Evolutionary conservation across 1,140 invertebrate genomes (phyloP).

Genomic region (Paraescarpia echinospica): DNA sequence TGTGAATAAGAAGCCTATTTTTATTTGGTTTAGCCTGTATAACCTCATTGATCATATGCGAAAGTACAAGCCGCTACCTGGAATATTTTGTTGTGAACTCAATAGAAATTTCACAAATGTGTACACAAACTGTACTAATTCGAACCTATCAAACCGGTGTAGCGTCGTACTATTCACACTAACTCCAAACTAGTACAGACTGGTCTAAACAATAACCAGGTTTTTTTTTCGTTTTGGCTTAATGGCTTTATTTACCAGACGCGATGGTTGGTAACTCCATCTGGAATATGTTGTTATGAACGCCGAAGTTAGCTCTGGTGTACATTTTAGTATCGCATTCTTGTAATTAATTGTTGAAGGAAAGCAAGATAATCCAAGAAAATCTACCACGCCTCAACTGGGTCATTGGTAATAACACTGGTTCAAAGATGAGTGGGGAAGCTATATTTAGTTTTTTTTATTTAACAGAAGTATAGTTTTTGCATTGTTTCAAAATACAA

Average conservation of each 20-base stretch:
- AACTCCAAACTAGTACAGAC: no score
- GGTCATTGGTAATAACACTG: neutral
- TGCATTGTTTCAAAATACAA: neutral
- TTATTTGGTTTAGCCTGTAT: neutral
- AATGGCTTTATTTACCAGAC: neutral
- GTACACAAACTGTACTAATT: neutral
- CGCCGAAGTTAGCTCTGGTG: no score
- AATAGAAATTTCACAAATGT: no score
- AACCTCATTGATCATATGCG: no score
- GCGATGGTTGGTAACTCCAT: neutral
- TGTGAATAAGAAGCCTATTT: neutral
- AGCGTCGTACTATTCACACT: neutral
- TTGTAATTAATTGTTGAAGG: no score
- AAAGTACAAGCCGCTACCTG: no score
- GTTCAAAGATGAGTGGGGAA: neutral
- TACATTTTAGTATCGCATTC: no score
- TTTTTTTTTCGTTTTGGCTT: neutral
- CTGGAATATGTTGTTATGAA: neutral
- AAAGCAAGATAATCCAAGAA: no score
- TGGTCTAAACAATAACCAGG: neutral
- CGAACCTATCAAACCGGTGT: conserved; percentile 18
- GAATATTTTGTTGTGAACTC: no score
- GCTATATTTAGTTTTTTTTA: neutral
- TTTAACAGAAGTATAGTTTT: no score
- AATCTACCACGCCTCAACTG: neutral